A percentile compares a stretch with the other conserved stretches of the same genome.
Evolutionary conservation across 2,888 invertebrate genomes (phyloP).

Genomic region (Hofmannophila pseudospretella): DNA sequence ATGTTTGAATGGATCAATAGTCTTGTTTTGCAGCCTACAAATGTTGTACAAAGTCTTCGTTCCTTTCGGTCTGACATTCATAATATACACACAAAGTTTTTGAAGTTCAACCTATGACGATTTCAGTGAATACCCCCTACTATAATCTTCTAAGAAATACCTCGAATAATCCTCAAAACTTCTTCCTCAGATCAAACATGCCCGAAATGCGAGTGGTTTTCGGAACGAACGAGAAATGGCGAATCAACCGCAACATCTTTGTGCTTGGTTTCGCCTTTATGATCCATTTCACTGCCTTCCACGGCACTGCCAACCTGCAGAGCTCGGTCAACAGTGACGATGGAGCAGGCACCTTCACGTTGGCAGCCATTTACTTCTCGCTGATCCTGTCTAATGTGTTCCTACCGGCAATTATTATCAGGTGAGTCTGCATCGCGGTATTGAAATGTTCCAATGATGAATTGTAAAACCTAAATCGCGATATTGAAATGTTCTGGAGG

Average conservation of each 20-base stretch:
- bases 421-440: slow-evolving; percentile 65
- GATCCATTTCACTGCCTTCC: slow-evolving; percentile 95
- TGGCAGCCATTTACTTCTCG: slow-evolving; percentile 91
- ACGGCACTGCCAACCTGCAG: slow-evolving; percentile 89
- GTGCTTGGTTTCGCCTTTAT: slow-evolving; percentile 93
- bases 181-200: slow-evolving; percentile 24
- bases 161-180: too few relatives aligned
- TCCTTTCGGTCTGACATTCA: too few relatives aligned
- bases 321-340: slow-evolving; percentile 91
- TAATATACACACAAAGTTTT: too few relatives aligned
- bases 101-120: too few relatives aligned
- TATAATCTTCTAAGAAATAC: too few relatives aligned
- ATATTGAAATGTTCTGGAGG: too few relatives aligned
- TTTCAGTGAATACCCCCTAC: too few relatives aligned
- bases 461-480: too few relatives aligned
- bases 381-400: slow-evolving; percentile 94
- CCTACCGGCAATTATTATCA: slow-evolving; percentile 89
- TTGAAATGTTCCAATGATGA: too few relatives aligned
- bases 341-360: slow-evolving; percentile 89
- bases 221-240: slow-evolving; percentile 81
- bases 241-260: slow-evolving; percentile 90
- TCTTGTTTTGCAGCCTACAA: too few relatives aligned
- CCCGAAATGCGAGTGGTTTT: slow-evolving; percentile 60
- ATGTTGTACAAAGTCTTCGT: too few relatives aligned
- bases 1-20: too few relatives aligned